Percentiles rank a stretch among this genome's conserved stretches.
Conservation (phyloP, 1,140 invertebrate genomes). For the Pemphigus obesinymphae region DNA sequence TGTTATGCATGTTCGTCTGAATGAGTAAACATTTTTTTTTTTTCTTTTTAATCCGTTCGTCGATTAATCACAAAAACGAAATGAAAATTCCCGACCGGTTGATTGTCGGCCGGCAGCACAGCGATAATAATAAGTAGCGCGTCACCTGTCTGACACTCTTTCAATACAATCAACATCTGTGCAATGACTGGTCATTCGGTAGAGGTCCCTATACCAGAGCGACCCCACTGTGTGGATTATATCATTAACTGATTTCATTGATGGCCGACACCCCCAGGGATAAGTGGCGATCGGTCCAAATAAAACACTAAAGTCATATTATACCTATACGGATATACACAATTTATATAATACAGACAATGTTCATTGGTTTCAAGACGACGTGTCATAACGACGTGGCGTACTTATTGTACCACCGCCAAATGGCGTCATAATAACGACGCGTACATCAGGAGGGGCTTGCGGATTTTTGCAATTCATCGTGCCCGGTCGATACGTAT, state of each 20-base stretch:
- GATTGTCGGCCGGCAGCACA: not conserved
- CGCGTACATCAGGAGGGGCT: not conserved
- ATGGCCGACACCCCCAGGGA: slow-evolving; percentile 6
- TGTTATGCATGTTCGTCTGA: not conserved
- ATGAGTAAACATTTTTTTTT: slow-evolving; percentile 27
- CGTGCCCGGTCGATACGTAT: not conserved
- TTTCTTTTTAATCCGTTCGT: slow-evolving; percentile 11
- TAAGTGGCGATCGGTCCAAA: not conserved
- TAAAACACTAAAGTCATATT: slow-evolving; percentile 23
- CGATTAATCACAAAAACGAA: slow-evolving; percentile 8
- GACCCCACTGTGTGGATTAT: not conserved
- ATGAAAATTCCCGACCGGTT: not conserved
- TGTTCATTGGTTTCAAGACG: slow-evolving; percentile 25
- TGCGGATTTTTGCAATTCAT: slow-evolving; percentile 1
- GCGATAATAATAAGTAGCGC: slow-evolving; percentile 12
- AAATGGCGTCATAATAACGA: not conserved
- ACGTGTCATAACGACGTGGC: slow-evolving; percentile 1
- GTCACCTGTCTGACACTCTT: slow-evolving; percentile 28
- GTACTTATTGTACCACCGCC: not conserved
- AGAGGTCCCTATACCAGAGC: not conserved
- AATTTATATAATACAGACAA: slow-evolving; percentile 3
- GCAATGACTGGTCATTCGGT: slow-evolving; percentile 34
- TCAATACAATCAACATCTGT: slow-evolving; percentile 17
- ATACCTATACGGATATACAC: too few relatives aligned
- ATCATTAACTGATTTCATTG: slow-evolving; percentile 38